Evolutionary conservation across 1,140 invertebrate species (phyloP).

Genomic region (Hypsibius dujardini): DNA sequence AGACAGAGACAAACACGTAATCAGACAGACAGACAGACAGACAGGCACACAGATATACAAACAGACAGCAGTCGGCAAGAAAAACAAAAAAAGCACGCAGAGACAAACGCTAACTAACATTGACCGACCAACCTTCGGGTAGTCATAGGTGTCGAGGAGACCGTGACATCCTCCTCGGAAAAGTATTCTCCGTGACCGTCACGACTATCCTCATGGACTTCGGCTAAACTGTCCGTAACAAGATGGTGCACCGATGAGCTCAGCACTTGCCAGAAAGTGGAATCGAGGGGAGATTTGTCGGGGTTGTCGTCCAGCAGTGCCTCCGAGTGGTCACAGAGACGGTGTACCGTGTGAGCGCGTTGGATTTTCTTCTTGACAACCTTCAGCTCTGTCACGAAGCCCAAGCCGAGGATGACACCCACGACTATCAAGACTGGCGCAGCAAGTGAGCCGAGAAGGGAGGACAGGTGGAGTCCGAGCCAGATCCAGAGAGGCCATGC

Average conservation of each 20-base stretch:
- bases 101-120: too few species aligned
- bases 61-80: too few species aligned
- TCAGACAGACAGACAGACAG: too few species aligned
- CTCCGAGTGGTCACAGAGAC: too few species aligned
- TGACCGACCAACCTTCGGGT: too few species aligned
- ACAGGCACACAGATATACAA: too few species aligned
- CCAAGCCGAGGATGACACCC: not conserved
- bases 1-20: too few species aligned
- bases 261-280: conserved; percentile 6
- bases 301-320: too few species aligned
- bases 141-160: too few species aligned
- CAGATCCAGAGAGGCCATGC: conserved; percentile 14
- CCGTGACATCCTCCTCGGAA: not conserved
- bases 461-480: conserved; percentile 2
- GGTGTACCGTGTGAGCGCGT: not conserved
- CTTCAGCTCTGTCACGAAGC: conserved; percentile 14
- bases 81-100: too few species aligned
- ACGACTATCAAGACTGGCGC: conserved; percentile 3
- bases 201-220: not conserved
- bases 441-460: not conserved
- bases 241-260: not conserved
- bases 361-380: conserved; percentile 8
- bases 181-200: not conserved
- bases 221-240: conserved; percentile 4
- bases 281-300: too few species aligned